These are phyloP conservation scores for Pilophorus perplexus DNA, from an alignment of 2,888 invertebrate species.

Conservation along the genomic window DNA sequence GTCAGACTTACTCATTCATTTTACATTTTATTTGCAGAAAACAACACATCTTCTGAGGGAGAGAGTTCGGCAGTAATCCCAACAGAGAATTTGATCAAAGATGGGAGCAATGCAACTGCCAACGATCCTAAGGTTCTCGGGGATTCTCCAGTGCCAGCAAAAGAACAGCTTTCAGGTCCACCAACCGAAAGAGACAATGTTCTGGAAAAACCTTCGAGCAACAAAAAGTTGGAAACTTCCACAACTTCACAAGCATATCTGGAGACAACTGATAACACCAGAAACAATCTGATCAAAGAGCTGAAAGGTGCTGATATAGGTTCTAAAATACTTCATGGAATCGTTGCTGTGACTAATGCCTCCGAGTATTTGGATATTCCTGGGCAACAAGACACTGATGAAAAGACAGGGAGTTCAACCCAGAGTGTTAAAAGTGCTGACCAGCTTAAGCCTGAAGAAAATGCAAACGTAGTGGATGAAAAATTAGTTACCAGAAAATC, in stretches of 20 bases:
- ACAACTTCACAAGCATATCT: background rate
- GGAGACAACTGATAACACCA: background rate
- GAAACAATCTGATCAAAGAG: constrained; percentile 26
- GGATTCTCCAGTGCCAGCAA: too few species aligned
- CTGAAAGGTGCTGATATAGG: constrained; percentile 18
- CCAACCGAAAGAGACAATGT: background rate
- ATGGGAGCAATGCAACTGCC: constrained; percentile 1
- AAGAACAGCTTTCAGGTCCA: background rate
- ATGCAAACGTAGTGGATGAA: background rate
- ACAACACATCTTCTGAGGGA: too few species aligned
- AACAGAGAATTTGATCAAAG: constrained; percentile 16
- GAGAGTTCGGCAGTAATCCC: background rate
- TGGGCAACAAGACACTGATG: too few species aligned
- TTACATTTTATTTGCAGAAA: too few species aligned
- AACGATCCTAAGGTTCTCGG: too few species aligned
- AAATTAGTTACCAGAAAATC: too few species aligned
- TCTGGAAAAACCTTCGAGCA: background rate
- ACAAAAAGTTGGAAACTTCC: background rate
- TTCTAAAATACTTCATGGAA: constrained; percentile 23
- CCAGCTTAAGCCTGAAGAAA: too few species aligned
- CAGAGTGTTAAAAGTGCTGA: too few species aligned
- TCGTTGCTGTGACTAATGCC: background rate
- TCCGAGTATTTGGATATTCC: constrained; percentile 3
- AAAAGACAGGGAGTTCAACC: background rate
- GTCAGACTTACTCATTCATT: too few species aligned